Evolutionary conservation across 2,797 vertebrate species (phyloP).

Genomic region (Rhabdophis nuchalis): DNA sequence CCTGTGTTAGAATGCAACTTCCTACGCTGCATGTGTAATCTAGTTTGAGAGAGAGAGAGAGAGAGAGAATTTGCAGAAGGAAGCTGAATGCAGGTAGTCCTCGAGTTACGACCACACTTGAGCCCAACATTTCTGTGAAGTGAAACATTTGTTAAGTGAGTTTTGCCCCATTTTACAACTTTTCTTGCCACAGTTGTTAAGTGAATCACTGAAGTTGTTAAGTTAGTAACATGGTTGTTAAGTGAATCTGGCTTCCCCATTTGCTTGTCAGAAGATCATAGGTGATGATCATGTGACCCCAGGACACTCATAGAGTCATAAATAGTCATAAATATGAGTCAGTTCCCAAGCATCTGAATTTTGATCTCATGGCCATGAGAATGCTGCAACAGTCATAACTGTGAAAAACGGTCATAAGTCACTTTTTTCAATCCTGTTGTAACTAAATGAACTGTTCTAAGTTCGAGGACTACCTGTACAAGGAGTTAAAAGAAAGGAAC

Average conservation of each 20-base stretch:
- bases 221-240: background rate
- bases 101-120: background rate
- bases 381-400: background rate
- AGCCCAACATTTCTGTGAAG: background rate
- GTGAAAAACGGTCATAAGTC: background rate
- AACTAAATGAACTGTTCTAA: too few relatives aligned
- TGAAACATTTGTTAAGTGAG: background rate
- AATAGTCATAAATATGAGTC: background rate
- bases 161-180: background rate
- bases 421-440: too few relatives aligned
- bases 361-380: background rate
- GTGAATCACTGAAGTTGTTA: background rate
- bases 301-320: background rate
- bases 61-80: background rate
- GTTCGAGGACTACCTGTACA: background rate
- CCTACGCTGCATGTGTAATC: too few relatives aligned
- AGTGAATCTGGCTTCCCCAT: background rate
- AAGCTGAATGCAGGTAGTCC: background rate
- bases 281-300: background rate
- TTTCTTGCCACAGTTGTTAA: background rate
- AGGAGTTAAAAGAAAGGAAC: background rate
- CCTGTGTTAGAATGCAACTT: background rate
- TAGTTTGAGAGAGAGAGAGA: background rate
- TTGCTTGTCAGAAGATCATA: background rate
- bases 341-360: background rate